Evolutionary conservation across 2,113 vertebrate species (phyloP), one percentile per base, ranked within the genome.

Genomic region (Blennius ocellaris): DNA sequence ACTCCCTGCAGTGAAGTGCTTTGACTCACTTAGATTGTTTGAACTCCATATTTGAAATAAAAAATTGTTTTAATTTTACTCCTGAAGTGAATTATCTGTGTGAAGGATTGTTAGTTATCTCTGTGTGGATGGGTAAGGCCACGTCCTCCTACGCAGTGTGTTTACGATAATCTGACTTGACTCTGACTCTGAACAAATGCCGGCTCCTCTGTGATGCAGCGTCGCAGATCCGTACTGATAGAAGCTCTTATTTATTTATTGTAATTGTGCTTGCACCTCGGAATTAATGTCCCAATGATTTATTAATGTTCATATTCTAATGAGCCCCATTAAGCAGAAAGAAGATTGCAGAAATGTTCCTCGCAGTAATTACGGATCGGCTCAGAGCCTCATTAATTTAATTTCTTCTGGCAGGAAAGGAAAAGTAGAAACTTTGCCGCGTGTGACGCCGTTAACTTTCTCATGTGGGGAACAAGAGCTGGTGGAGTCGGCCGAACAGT

Each of bases 251-350:
- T 75, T 64, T 76, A 51, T 70, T 81, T 59, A 44, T 63, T 54
- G 61, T 69, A 56, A 76, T 80, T 65, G 61, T n/a, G 10, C 43
- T 47, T 6, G 5, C 1, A 2, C 71, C 77, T 73, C 14, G 62
- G 64, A 82, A 85, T 74, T 11, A 74, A 68, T 77, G 43, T 81
- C 65, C 65, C 16, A 6, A 5, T 63, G 56, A 73, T 73, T 73
- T 67, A 73, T 81, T 69, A 60, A 65, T 70, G 68, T 76, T 77
- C 30, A 54, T 54, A 38, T 60, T 70, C 52, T 50, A 70, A 78
- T 73, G 68, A 50, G 65, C 49, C 15, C 9, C 49, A 62, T 49
- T 36, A 65, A 81, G 59, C 62, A 69, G 54, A 56, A 72, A 55
- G 71, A 40, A 58, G 72, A 82, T 73, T 57, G 54, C 36, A 73